Evolutionary conservation across 2,888 invertebrate genomes (phyloP), one percentile per base, ranked within the genome.

Genomic region (Drosophila mettleri): DNA sequence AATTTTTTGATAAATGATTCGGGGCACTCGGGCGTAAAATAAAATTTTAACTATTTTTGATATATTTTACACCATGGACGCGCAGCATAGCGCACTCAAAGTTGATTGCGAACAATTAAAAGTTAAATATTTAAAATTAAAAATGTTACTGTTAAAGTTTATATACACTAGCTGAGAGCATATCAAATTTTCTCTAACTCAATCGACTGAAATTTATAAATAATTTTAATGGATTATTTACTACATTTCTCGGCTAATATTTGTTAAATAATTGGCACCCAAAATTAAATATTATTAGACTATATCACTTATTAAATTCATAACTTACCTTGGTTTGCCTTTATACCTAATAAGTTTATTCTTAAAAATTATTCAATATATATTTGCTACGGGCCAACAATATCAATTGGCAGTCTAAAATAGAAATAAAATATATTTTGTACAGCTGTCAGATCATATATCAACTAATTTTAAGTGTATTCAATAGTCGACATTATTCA

Each of bases 41-140:
- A 39, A 24, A 54, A 46, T 48, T 29, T 46, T 60, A 60, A 73
- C 73, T 66, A 77, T 81, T 70, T 87, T 76, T 77, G 83, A 53
- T 53, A 39, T 53, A 79, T 86, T 81, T 81, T 78, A 63, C 82
- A 71, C 53, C 52, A 59, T 33, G 58, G 69, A 43, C 36, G 39
- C 36, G 34, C 66, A 46, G 43, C 41, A 52, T 29, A 38, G 54
- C 41, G 69, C 80, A 68, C 70, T 76, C 66, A 70, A 78, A 85
- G 88, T 87, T 79, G 89, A 85, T 85, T 85, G 89, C 86, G 69
- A 67, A 78, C 87, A 85, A 84, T 84, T 84, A 84, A 84, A 84
- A 87, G 73, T 84, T 88, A 87, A 88, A 78, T 65, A 86, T 86
- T 85, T 73, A 76, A 85, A 81, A 88, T 86, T 87, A 85, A 83